Evolutionary conservation across 2,113 vertebrate species (phyloP).

Genomic region (Nothocercus nigrocapillus): DNA sequence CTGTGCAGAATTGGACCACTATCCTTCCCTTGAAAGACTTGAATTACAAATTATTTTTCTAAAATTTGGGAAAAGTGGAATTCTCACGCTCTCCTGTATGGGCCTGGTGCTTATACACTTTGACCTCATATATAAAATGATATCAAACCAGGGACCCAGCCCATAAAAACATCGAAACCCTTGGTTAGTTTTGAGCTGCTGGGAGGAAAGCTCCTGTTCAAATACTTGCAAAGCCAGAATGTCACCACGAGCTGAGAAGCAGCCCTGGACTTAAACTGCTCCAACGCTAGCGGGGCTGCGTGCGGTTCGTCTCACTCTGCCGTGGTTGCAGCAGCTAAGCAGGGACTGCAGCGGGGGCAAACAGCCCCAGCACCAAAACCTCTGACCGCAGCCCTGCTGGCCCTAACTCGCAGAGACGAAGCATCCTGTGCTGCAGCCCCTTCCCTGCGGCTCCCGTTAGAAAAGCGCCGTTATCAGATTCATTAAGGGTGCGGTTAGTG

Average conservation of each 20-base stretch:
- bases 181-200: not conserved
- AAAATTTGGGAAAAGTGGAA: not conserved
- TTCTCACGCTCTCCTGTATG: not conserved
- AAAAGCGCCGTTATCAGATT: not conserved
- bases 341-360: not conserved
- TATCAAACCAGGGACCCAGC: not conserved
- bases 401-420: not conserved
- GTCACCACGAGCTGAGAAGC: not conserved
- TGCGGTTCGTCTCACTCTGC: rapidly evolving
- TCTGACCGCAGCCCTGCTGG: not conserved
- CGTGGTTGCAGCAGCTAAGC: not conserved
- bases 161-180: not conserved
- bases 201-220: not conserved
- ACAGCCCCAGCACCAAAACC: not conserved
- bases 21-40: constrained; percentile 20
- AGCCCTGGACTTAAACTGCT: not conserved
- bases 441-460: not conserved
- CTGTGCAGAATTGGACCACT: not conserved
- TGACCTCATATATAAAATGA: not conserved
- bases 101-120: not conserved
- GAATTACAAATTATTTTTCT: constrained; percentile 35
- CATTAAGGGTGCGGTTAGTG: constrained; percentile 29
- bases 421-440: not conserved
- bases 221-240: not conserved
- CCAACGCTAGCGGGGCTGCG: not conserved